Base-by-base conservation (phyloP, 1,140 invertebrate genomes). In the Microplitis mediator region DNA sequence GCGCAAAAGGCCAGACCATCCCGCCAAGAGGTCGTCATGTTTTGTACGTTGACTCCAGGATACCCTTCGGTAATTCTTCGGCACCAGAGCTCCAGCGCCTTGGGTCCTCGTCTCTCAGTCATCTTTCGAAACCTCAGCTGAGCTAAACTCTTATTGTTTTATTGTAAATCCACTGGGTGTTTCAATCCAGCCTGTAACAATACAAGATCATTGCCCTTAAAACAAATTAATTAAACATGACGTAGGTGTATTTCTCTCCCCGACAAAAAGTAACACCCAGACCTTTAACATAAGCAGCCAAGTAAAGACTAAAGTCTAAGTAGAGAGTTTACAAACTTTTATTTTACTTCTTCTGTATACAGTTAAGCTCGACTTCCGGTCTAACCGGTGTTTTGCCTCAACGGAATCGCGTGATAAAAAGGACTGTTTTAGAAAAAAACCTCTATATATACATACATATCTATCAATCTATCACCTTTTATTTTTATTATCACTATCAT, bases 1-100 rank as follows among this genome's bases (percentile, higher is more conserved):
- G 97, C 97, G 89, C 97, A 99, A 87, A 98, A 98, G 35, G 95
- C 95, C 58, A 98, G 91, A 63, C 97, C 97, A 88, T 97, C 93
- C 77, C 95, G 90, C 95, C 95, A 97, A 3, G 94, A 95, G 70
- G 95, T 96, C 68, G 94, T 96, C 95, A 97, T 96, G 86, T 97
- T 97, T 76, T 92, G 91, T 72, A 97, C 91, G 79, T 92, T 92
- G 50, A 98, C 95, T 77, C 94, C 93, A 3, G 91, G 90, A 86
- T 98, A 98, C 76, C 96, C 95, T 63, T 94, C 93, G 4, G 94
- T 94, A 81, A 95, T 91, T 52, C 93, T 90, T 74, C 93, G 91
- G 85, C 96, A 97, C 96, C 95, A 97, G 72, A 93, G 82, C 82
- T 97, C 94, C 80, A 97, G 84, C 69, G 94, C 95, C 86, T 95